Base-by-base conservation (phyloP, 2,113 vertebrate genomes). In the Sclerurus mexicanus region DNA sequence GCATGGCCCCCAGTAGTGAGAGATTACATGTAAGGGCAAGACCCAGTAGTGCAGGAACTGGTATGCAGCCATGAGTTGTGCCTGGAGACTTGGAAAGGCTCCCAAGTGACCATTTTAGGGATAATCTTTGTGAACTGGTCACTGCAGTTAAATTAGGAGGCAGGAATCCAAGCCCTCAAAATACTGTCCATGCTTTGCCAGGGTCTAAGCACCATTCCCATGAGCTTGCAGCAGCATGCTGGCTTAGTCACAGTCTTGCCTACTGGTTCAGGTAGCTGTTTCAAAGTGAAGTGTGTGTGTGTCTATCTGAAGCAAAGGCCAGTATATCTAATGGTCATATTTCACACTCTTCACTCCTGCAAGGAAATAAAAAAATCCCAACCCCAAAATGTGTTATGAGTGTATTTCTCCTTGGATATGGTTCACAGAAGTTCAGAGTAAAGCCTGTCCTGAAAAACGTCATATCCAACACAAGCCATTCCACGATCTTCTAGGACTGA, bases 1-100 rank as follows among this genome's bases (percentile, higher is more conserved):
- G 6, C 46, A 75, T 25, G 50, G 25, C 21, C 44, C 5, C 24
- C 1, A 0, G 42, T 0, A 1, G 24, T 39, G 52, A 47, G 33
- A 52, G 21, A 30, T 35, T 39, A 50, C 7, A 7, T 7, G 4
- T 4, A 10, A 74, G 10, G 30, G 12, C 39, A 86, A 46, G 55
- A 25, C 5, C 20, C 63, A 66, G n/a, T 17, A 39, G 44, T 14
- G 40, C 9, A 60, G 39, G 22, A 68, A 27, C 7, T 23, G 20
- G 17, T 63, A 11, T 2, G 1, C 40, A 60, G 58, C 17, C 12
- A 21, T 7, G 15, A 28, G 33, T 85, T 68, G 9, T 22, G 7
- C 13, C 8, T 49, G 52, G 50, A 79, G 52, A 33, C 19, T 24
- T 82, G 39, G 53, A 78, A 94, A 40, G 11, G 2, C 35, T 89